phyloP scores from a whole-genome alignment of 2,888 invertebrate species.

The Dicyrtoma fusca region DNA sequence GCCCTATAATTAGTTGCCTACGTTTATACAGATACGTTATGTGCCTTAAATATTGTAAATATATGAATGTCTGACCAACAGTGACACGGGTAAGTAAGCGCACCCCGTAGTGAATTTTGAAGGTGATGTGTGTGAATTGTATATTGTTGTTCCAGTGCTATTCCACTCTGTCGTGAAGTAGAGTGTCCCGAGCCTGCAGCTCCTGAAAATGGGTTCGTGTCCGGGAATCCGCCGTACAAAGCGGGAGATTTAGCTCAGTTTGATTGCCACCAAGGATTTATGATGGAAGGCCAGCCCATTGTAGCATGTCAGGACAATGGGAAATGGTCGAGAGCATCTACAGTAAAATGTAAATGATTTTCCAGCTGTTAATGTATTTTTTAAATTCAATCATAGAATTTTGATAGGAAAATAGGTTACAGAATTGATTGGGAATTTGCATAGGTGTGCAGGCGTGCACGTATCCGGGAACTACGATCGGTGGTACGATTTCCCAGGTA shows the following conservation, averaged over 20 bases:
- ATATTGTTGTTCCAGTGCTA: conserved; percentile 6
- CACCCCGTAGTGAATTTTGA: too few relatives aligned
- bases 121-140: background rate
- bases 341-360: conserved; percentile 72
- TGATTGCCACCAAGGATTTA: conserved; percentile 83
- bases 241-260: conserved; percentile 85
- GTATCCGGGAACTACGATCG: conserved; percentile 83
- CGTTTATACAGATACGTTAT: too few relatives aligned
- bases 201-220: conserved; percentile 77
- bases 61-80: too few relatives aligned
- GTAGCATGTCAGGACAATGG: conserved; percentile 87
- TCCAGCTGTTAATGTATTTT: background rate
- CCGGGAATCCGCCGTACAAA: conserved; percentile 76
- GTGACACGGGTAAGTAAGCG: too few relatives aligned
- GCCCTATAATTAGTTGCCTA: background rate
- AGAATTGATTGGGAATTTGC: conserved; percentile 12
- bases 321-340: conserved; percentile 75
- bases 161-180: conserved; percentile 56
- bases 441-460: conserved; percentile 79
- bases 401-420: background rate
- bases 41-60: too few relatives aligned
- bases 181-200: conserved; percentile 72
- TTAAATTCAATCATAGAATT: background rate
- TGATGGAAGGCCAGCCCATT: conserved; percentile 88
- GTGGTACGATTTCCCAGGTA: conserved; percentile 81